These are phyloP conservation scores for Pterophyllum scalare DNA, from an alignment of 2,113 vertebrate genomes.

Conservation along the genomic window DNA sequence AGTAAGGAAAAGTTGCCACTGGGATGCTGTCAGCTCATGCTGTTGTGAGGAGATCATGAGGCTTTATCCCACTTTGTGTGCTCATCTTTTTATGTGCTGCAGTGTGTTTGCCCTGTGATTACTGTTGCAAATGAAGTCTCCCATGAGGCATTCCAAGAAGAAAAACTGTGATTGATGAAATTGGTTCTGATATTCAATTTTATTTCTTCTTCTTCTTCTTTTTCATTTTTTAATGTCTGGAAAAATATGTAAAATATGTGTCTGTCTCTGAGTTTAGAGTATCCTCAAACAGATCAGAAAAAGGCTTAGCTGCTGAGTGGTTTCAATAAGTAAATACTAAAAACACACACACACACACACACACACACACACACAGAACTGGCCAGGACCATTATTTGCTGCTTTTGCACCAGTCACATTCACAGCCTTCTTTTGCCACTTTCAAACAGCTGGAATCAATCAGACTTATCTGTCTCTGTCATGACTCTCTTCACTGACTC, in stretches of 20 bases:
- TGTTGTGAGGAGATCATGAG: conserved; percentile 36
- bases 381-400: conserved; percentile 19
- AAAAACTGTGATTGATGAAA: conserved; percentile 37
- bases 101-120: conserved; percentile 43
- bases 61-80: conserved; percentile 38
- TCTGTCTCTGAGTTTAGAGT: conserved; percentile 1
- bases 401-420: neutral
- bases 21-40: conserved; percentile 43
- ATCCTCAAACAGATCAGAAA: neutral
- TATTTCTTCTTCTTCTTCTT: neutral
- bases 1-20: conserved; percentile 34
- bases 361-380: neutral
- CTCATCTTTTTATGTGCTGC: conserved; percentile 21
- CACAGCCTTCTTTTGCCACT: conserved; percentile 19
- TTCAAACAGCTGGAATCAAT: conserved; percentile 51
- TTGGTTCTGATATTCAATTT: conserved; percentile 5
- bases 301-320: neutral
- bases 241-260: conserved; percentile 15
- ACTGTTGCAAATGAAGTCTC: conserved; percentile 39
- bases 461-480: conserved; percentile 10
- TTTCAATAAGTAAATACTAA: conserved; percentile 12
- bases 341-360: neutral
- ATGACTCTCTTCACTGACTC: conserved; percentile 1
- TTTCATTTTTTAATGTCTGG: neutral
- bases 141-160: conserved; percentile 12